Evolutionary conservation across 2,888 invertebrate species (phyloP).

Genomic region (Campoplex capitator): DNA sequence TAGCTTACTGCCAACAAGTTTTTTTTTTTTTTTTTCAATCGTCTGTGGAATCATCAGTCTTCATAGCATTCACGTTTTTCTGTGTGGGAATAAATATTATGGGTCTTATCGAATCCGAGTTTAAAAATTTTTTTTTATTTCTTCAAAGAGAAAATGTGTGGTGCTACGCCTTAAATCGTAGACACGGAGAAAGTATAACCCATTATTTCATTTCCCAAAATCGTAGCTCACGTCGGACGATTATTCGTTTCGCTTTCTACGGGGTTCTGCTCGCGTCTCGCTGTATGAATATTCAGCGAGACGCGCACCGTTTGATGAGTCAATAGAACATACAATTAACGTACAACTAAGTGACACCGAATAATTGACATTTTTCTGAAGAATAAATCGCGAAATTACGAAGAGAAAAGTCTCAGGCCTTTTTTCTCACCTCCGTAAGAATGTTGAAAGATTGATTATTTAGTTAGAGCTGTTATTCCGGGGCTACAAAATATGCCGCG

Average conservation of each 20-base stretch:
- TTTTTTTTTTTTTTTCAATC: slow-evolving; percentile 2
- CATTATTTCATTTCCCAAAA: slow-evolving; percentile 29
- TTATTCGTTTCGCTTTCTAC: slow-evolving; percentile 14
- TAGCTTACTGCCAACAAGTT: background rate
- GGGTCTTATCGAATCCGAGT: slow-evolving; percentile 5
- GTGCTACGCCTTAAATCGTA: background rate
- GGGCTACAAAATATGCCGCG: too few relatives aligned
- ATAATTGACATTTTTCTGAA: background rate
- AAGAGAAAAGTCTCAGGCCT: background rate
- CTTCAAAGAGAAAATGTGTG: slow-evolving; percentile 12
- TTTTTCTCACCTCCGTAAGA: background rate
- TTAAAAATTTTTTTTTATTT: background rate
- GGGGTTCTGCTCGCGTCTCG: background rate
- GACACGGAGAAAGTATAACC: slow-evolving; percentile 4
- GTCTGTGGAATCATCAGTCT: slow-evolving; percentile 7
- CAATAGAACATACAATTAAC: background rate
- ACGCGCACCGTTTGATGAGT: background rate
- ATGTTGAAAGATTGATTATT: background rate
- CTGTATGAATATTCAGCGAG: slow-evolving; percentile 1
- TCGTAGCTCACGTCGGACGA: background rate
- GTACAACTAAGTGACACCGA: background rate
- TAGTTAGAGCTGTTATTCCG: background rate
- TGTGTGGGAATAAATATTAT: background rate
- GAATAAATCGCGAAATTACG: background rate
- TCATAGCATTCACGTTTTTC: background rate